A percentile compares a stretch with the other conserved stretches of the same genome.
These are phyloP conservation scores for Clytia hemisphaerica DNA, from an alignment of 30 jellyfish, hydroid and myxozoan species.

Conservation along the genomic window DNA sequence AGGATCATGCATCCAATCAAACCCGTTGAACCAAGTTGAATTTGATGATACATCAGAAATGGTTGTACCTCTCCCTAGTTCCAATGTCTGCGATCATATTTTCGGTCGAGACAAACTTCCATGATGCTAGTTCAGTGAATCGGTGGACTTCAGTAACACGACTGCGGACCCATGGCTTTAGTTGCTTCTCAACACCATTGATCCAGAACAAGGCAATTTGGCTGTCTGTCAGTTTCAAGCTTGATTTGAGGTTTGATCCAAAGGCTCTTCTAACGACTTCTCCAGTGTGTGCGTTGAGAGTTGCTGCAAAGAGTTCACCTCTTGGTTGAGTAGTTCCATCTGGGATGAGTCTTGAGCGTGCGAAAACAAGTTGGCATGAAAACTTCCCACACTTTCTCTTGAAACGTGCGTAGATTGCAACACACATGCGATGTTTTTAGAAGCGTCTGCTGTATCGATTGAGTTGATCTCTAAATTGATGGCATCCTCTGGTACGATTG, in stretches of 20 bases:
- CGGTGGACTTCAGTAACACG: slow-evolving; percentile 3
- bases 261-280: slow-evolving; percentile 4
- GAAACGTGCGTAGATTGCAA: no score
- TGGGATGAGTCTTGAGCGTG: slow-evolving; percentile 1
- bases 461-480: no score
- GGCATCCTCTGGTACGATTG: no score
- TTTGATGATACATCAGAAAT: background rate
- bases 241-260: background rate
- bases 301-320: no score
- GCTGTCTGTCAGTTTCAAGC: background rate
- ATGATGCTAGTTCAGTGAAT: background rate
- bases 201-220: slow-evolving; percentile 4
- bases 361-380: slow-evolving; percentile 7
- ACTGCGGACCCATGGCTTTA: slow-evolving; percentile 3
- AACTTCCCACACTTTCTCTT: no score
- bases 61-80: slow-evolving; percentile 11
- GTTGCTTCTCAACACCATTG: slow-evolving; percentile 1
- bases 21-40: slow-evolving; percentile 6
- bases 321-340: slow-evolving; percentile 4
- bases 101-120: background rate
- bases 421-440: no score
- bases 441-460: no score
- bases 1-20: no score
- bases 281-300: background rate
- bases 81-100: slow-evolving; percentile 14